phyloP scores from a whole-genome alignment of 1,140 invertebrate species.

The Ips typographus region DNA sequence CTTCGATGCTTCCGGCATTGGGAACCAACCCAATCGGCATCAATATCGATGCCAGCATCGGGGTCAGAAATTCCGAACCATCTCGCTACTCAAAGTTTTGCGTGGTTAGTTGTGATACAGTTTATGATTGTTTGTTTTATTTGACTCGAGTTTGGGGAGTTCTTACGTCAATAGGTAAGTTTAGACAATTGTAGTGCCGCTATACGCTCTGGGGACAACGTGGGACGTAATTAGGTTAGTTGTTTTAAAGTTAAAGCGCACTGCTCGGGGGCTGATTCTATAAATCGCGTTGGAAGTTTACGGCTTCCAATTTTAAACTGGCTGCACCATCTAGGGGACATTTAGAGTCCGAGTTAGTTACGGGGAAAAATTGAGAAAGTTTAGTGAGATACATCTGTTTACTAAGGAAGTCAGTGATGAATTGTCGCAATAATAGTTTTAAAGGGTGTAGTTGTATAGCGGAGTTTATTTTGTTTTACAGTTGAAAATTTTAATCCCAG shows the following conservation, averaged over 20 bases:
- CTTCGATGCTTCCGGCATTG: slow-evolving; percentile 23
- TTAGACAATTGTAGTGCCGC: neutral
- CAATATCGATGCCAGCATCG: slow-evolving; percentile 23
- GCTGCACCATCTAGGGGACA: neutral
- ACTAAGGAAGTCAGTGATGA: neutral
- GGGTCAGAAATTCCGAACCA: neutral
- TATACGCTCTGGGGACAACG: slow-evolving; percentile 4
- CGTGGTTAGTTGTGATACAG: slow-evolving; percentile 10
- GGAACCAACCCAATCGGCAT: slow-evolving; percentile 26
- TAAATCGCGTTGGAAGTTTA: slow-evolving; percentile 16
- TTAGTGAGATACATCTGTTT: slow-evolving; percentile 6
- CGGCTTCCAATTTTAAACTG: slow-evolving; percentile 17
- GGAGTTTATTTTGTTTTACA: too few relatives aligned
- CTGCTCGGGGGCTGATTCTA: slow-evolving; percentile 8
- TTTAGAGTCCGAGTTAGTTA: slow-evolving; percentile 12
- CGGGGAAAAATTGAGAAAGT: slow-evolving; percentile 1
- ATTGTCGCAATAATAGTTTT: neutral
- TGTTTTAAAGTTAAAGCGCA: slow-evolving; percentile 10
- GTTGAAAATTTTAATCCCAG: too few relatives aligned
- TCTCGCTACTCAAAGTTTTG: slow-evolving; percentile 10
- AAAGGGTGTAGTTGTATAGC: neutral
- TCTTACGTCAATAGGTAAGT: slow-evolving; percentile 28
- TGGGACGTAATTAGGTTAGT: slow-evolving; percentile 15
- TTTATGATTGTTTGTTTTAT: slow-evolving; percentile 19
- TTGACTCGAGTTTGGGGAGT: slow-evolving; percentile 28